These are phyloP conservation scores for Danaus chrysippus DNA, from an alignment of 2,888 invertebrate species.

Conservation along the genomic window DNA sequence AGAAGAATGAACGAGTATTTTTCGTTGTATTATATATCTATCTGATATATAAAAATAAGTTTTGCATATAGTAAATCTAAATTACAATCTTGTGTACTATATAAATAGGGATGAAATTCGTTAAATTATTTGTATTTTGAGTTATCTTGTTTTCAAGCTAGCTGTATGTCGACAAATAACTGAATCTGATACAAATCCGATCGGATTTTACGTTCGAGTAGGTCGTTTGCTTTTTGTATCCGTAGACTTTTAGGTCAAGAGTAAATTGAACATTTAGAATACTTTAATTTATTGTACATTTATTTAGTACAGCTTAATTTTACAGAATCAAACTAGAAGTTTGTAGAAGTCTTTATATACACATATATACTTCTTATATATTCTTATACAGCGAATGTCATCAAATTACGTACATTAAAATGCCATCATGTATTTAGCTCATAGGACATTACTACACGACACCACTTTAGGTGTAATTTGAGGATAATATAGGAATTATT, in stretches of 20 bases:
- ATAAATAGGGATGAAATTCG: no score
- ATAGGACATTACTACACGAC: not conserved
- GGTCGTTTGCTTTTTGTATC: not conserved
- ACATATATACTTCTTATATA: no score
- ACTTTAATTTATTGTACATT: not conserved
- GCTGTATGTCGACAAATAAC: not conserved
- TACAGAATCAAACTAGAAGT: not conserved
- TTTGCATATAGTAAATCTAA: no score
- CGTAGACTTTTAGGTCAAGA: not conserved
- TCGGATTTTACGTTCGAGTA: not conserved
- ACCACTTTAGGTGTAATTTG: not conserved
- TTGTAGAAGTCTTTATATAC: no score
- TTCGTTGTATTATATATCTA: no score
- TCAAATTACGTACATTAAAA: not conserved
- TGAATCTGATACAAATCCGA: slow-evolving; percentile 1
- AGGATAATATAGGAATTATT: not conserved
- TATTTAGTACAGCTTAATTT: not conserved
- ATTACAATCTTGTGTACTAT: no score
- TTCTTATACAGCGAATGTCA: no score
- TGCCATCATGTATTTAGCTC: not conserved
- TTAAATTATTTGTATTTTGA: no score
- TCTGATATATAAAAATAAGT: no score
- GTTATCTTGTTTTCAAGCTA: not conserved
- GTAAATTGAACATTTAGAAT: not conserved
- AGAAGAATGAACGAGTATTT: no score